Evolutionary conservation across 2,113 vertebrate genomes (phyloP).

Genomic region (Mobula hypostoma): DNA sequence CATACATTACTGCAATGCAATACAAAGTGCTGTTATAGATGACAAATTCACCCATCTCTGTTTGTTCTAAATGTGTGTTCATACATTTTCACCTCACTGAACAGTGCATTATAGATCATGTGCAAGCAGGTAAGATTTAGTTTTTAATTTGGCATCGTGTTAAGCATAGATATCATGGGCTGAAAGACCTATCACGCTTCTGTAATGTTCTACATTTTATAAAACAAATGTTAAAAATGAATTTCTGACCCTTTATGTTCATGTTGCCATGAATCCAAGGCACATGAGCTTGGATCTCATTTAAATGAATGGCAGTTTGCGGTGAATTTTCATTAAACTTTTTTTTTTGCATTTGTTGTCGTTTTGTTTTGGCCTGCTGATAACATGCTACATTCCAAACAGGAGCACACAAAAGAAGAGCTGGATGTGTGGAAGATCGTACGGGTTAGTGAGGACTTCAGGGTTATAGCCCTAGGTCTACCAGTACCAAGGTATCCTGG

Average conservation of each 20-base stretch:
- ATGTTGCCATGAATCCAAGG: background rate
- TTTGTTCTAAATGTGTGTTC: too few species aligned
- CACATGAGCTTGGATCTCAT: background rate
- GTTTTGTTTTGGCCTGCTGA: background rate
- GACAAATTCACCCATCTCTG: background rate
- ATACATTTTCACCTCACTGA: too few species aligned
- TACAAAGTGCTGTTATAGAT: background rate
- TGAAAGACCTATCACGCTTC: too few species aligned
- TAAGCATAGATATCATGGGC: too few species aligned
- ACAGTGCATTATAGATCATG: too few species aligned
- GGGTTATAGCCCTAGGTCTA: constrained; percentile 89
- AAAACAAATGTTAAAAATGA: too few species aligned
- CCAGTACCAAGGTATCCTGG: constrained; percentile 89
- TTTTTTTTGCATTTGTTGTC: background rate
- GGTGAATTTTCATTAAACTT: background rate
- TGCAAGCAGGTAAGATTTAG: too few species aligned
- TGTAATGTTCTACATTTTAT: too few species aligned
- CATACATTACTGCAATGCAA: background rate
- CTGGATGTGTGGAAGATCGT: constrained; percentile 88
- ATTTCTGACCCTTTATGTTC: too few species aligned
- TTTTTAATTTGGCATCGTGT: too few species aligned
- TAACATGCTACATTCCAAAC: constrained; percentile 40
- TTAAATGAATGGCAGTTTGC: background rate
- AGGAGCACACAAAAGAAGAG: constrained; percentile 85
- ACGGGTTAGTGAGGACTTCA: constrained; percentile 90